Evolutionary conservation across 2,888 invertebrate species (phyloP).

Genomic region (Thelaira solivaga): DNA sequence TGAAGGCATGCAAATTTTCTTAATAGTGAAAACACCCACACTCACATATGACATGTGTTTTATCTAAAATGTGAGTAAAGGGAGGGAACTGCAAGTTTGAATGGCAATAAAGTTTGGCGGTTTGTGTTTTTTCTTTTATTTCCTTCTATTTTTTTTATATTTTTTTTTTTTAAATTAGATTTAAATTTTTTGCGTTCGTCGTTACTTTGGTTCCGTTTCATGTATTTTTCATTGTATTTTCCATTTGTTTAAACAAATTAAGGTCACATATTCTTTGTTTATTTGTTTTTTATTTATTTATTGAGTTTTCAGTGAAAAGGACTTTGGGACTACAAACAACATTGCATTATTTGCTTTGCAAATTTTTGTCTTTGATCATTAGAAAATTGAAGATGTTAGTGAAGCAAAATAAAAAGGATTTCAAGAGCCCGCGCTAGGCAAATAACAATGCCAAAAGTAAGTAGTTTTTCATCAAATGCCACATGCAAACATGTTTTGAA

Average conservation of each 20-base stretch:
- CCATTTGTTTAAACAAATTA: conserved; percentile 74
- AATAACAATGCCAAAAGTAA: conserved; percentile 40
- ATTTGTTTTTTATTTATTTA: conserved; percentile 22
- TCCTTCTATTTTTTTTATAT: too few species aligned
- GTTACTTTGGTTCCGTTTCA: conserved; percentile 45
- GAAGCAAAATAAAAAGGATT: conserved; percentile 44
- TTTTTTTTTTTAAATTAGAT: conserved; percentile 71
- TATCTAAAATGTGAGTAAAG: too few species aligned
- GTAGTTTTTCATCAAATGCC: conserved; percentile 54
- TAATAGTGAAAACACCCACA: conserved; percentile 16
- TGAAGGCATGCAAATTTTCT: conserved; percentile 37
- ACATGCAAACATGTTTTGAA: conserved; percentile 70
- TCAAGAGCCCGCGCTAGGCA: conserved; percentile 59
- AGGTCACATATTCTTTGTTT: conserved; percentile 71
- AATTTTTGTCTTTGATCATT: conserved; percentile 71
- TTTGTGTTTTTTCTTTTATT: conserved; percentile 60
- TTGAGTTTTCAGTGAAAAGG: conserved; percentile 50
- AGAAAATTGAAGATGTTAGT: conserved; percentile 31
- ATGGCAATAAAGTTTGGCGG: conserved; percentile 64
- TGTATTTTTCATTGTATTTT: conserved; percentile 68
- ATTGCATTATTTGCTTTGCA: conserved; percentile 64
- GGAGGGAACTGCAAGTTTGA: background rate
- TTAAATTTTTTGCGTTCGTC: conserved; percentile 66
- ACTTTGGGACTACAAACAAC: conserved; percentile 37
- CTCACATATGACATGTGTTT: background rate